Evolutionary conservation across 2,888 invertebrate genomes (phyloP).

Genomic region (Patella pellucida): DNA sequence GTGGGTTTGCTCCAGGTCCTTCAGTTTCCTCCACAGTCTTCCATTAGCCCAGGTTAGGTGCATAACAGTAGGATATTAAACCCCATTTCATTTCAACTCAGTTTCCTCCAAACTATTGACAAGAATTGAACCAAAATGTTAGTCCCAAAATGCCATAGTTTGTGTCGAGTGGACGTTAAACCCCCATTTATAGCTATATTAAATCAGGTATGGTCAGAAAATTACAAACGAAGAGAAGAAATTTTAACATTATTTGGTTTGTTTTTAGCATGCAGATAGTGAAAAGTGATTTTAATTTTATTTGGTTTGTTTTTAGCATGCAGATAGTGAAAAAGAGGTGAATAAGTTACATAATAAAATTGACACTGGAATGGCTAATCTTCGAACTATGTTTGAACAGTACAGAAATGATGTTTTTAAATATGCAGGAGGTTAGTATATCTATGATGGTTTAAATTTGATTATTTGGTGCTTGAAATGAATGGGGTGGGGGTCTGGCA

Average conservation of each 20-base stretch:
- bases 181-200: no score
- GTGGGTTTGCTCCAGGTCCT: no score
- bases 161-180: no score
- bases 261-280: constrained; percentile 58
- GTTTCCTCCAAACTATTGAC: no score
- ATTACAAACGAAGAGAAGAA: neutral
- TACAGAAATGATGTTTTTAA: constrained; percentile 68
- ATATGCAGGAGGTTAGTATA: constrained; percentile 62
- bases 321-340: constrained; percentile 58
- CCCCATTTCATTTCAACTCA: no score
- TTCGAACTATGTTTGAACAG: constrained; percentile 66
- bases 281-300: no score
- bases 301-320: constrained; percentile 54
- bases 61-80: no score
- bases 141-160: no score
- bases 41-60: no score
- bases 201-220: neutral
- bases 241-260: no score
- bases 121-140: no score
- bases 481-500: neutral
- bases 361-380: constrained; percentile 66
- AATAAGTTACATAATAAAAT: constrained; percentile 65
- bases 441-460: neutral
- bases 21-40: no score
- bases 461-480: neutral